Conservation (phyloP, 2,888 invertebrate species). For the Labia minor region DNA sequence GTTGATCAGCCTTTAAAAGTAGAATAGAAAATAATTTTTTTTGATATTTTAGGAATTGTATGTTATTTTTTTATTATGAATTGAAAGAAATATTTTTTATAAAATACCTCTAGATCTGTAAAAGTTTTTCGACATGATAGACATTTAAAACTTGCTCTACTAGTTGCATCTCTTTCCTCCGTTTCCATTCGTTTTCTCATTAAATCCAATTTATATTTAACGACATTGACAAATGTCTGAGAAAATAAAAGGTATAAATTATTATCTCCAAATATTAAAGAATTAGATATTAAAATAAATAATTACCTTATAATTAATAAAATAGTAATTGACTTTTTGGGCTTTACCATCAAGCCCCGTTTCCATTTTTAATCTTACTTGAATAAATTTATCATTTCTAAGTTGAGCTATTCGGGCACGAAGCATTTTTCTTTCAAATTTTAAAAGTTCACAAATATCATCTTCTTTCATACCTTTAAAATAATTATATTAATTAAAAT, state of each 20-base stretch:
- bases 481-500: not conserved
- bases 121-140: slow-evolving; percentile 84
- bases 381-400: slow-evolving; percentile 86
- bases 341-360: slow-evolving; percentile 90
- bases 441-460: slow-evolving; percentile 78
- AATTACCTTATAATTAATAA: slow-evolving; percentile 79
- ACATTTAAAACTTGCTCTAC: slow-evolving; percentile 90
- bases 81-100: too few relatives aligned
- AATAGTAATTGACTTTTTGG: slow-evolving; percentile 93
- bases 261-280: not conserved
- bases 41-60: not conserved
- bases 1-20: slow-evolving; percentile 60
- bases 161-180: slow-evolving; percentile 88
- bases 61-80: too few relatives aligned
- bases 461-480: slow-evolving; percentile 72
- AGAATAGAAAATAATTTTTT: slow-evolving; percentile 15
- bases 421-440: slow-evolving; percentile 89
- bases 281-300: not conserved
- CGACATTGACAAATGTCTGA: slow-evolving; percentile 85
- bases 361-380: slow-evolving; percentile 87
- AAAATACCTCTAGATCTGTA: slow-evolving; percentile 76
- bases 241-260: slow-evolving; percentile 25
- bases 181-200: slow-evolving; percentile 93
- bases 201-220: slow-evolving; percentile 92
- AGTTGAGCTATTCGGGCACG: slow-evolving; percentile 75